Evolutionary conservation across 2,797 vertebrate genomes (phyloP), one percentile per base, ranked within the genome.

Genomic region (Benthosema pterotum): DNA sequence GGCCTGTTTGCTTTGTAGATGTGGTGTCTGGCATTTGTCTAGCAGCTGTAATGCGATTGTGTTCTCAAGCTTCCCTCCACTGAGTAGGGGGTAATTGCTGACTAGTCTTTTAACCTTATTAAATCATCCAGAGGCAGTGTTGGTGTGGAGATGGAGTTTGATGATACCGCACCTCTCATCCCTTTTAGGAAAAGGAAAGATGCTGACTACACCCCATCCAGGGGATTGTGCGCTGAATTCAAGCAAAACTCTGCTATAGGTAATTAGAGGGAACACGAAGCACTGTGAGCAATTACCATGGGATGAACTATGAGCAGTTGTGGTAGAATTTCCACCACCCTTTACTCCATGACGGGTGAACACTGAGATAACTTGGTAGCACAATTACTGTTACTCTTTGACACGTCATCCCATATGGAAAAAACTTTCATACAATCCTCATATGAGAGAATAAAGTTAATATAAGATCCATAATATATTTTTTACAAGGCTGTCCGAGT

Each of bases 31-130:
- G 84, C 83, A 81, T 89, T 91, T 90, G 83, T 74, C 86, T 83
- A 82, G 77, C 78, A 82, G 89, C 80, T 77, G 82, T 90, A 88
- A 90, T 88, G 85, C 80, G 73, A 87, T 87, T 87, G 90, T 85
- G 88, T 86, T 83, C 88, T 85, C 80, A 78, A 86, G 84, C 86
- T 88, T 83, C 82, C 76, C 88, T 83, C 84, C 75, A 64, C 79
- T 81, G 83, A 79, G 83, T 68, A 17, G 83, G 82, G 85, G 82
- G 90, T 92, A 93, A 93, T 93, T 90, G 92, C 92, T 92, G 91
- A 92, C 90, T 90, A 87, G 89, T 92, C 90, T 91, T 91, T 91
- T 91, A 93, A 93, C 91, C 92, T 93, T 93, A 88, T 92, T 88
- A 92, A 91, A 93, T 91, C 86, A 88, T 90, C 84, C 80, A 75